phyloP scores from a whole-genome alignment of 2,888 invertebrate species.

The Tortrix viridana region DNA sequence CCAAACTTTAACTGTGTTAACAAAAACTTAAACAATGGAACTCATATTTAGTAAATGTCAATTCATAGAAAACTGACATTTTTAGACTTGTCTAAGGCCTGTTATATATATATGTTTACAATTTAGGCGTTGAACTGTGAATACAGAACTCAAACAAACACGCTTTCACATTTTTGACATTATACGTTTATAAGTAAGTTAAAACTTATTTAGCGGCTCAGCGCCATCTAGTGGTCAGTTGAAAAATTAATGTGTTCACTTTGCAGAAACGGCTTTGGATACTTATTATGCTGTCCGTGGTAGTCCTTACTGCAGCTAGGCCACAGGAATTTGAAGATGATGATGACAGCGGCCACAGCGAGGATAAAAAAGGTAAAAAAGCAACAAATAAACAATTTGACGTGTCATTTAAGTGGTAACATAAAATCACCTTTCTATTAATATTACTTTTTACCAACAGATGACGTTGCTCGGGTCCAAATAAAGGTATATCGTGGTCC shows the following conservation, averaged over 20 bases:
- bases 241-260: neutral
- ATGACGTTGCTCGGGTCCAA: slow-evolving; percentile 86
- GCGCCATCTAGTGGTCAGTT: slow-evolving; percentile 18
- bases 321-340: slow-evolving; percentile 77
- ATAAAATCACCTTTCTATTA: neutral
- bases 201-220: too few species aligned
- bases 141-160: too few species aligned
- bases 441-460: slow-evolving; percentile 51
- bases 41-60: too few species aligned
- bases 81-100: too few species aligned
- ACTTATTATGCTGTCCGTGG: slow-evolving; percentile 52
- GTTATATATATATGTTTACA: too few species aligned
- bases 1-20: too few species aligned
- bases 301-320: slow-evolving; percentile 58
- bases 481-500: slow-evolving; percentile 90
- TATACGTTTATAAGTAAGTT: too few species aligned
- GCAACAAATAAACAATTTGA: slow-evolving; percentile 1
- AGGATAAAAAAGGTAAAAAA: slow-evolving; percentile 63
- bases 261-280: slow-evolving; percentile 58
- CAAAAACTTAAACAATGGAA: too few species aligned
- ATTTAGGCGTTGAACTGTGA: too few species aligned
- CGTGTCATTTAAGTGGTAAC: neutral
- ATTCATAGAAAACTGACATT: too few species aligned
- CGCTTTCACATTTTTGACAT: too few species aligned
- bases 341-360: slow-evolving; percentile 55